Evolutionary conservation across 2,113 vertebrate genomes (phyloP), one percentile per base, ranked within the genome.

Genomic region (Marmota flaviventris): DNA sequence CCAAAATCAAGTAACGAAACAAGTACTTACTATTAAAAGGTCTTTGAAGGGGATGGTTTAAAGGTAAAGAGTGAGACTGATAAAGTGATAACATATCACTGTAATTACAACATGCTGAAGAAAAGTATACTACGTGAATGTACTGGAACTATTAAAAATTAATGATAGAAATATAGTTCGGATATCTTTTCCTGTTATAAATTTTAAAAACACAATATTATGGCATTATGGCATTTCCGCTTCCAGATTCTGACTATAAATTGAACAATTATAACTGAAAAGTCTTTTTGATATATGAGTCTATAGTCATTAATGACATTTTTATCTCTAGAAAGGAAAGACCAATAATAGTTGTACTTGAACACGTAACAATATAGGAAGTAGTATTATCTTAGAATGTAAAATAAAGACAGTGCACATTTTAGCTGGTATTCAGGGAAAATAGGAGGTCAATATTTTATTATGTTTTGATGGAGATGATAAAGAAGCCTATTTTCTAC

Each of bases 291-390:
- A 85, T 95, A 89, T 13, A 69, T 91, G 63, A 94, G 32, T 86
- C 53, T 58, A 45, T 65, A 89, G 34, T 82, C 58, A 89, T 85
- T 86, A 82, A 76, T 77, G n/a, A 82, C 77, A 53, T 90, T 96
- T 96, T 85, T 88, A 95, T 81, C 25, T 73, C 48, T 70, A 89
- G 20, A 13, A 89, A 81, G 73, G 24, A 77, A 92, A 84, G 11
- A 91, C 11, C 88, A 58, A 86, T 82, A 45, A 69, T 78, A 81
- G 93, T 94, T 93, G 89, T 78, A 81, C 25, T 65, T 87, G 56
- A 79, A 12, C 2, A 42, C 8, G 5, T 82, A 90, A 17, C 11
- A 79, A 93, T 39, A 82, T 14, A 95, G 51, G 37, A 22, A 73
- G 24, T 53, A 37, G n/a, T 83, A 83, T 13, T 58, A 76, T 20